These are phyloP conservation scores for Bibio marci DNA, from an alignment of 2,888 invertebrate species.

Conservation along the genomic window DNA sequence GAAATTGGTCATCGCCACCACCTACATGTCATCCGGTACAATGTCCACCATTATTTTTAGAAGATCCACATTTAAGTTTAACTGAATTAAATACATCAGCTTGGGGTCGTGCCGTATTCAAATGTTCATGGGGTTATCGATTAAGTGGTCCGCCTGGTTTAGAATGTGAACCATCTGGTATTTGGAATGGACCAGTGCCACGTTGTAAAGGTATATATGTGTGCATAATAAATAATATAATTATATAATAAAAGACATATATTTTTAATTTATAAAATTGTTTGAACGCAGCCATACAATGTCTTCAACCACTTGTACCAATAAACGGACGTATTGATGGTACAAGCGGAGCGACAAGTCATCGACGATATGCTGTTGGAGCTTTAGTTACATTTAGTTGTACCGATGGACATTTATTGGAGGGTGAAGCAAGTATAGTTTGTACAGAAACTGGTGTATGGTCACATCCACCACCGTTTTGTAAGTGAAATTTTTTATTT, in stretches of 20 bases:
- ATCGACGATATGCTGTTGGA: conserved; percentile 57
- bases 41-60: conserved; percentile 50
- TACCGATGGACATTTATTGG: conserved; percentile 39
- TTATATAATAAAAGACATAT: not conserved
- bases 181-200: conserved; percentile 63
- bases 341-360: conserved; percentile 21
- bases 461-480: conserved; percentile 75
- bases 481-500: conserved; percentile 29
- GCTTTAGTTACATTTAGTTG: conserved; percentile 65
- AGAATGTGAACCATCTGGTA: conserved; percentile 61
- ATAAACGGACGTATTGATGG: conserved; percentile 43
- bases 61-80: conserved; percentile 54
- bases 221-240: conserved; percentile 25
- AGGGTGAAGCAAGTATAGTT: conserved; percentile 64
- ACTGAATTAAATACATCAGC: conserved; percentile 66
- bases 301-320: conserved; percentile 57
- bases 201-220: conserved; percentile 53
- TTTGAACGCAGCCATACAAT: conserved; percentile 51
- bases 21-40: conserved; percentile 63
- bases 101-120: conserved; percentile 64
- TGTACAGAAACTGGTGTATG: conserved; percentile 78
- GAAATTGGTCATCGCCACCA: conserved; percentile 58
- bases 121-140: conserved; percentile 70
- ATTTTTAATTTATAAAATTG: conserved; percentile 1
- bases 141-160: conserved; percentile 59